A percentile compares a stretch with the other conserved stretches of the same genome.
Evolutionary conservation across 2,888 invertebrate species (phyloP).

Genomic region (Cheilosia grossa): DNA sequence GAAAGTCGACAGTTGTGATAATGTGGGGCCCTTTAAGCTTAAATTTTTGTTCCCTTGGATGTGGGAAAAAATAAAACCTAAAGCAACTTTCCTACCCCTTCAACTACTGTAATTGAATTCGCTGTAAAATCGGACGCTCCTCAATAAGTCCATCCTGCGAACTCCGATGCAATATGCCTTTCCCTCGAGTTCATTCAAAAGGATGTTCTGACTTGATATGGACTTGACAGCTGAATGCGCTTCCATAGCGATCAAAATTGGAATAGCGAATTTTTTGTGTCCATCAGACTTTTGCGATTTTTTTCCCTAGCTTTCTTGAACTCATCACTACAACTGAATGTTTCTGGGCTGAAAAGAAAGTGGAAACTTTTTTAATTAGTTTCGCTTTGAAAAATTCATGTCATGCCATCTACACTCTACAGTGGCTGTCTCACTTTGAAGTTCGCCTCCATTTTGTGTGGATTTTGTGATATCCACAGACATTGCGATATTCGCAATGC

Average conservation of each 20-base stretch:
- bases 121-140: too few relatives aligned
- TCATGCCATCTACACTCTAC: constrained; percentile 60
- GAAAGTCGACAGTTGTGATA: background rate
- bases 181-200: too few relatives aligned
- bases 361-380: constrained; percentile 70
- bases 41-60: background rate
- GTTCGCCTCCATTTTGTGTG: background rate
- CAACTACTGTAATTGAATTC: too few relatives aligned
- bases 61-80: too few relatives aligned
- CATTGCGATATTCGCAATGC: constrained; percentile 34
- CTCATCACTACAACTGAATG: constrained; percentile 33
- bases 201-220: too few relatives aligned
- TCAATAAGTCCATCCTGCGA: too few relatives aligned
- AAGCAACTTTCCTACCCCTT: too few relatives aligned
- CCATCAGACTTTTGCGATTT: constrained; percentile 7
- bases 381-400: constrained; percentile 47
- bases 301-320: background rate
- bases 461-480: background rate
- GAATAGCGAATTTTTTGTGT: background rate
- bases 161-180: too few relatives aligned
- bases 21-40: background rate
- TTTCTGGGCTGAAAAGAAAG: constrained; percentile 23
- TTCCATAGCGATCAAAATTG: background rate
- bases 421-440: constrained; percentile 23
- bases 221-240: too few relatives aligned